Percentiles rank a stretch among this genome's conserved stretches.
These are phyloP conservation scores for Drosophila siamana DNA, from an alignment of 2,888 invertebrate species.

Conservation along the genomic window DNA sequence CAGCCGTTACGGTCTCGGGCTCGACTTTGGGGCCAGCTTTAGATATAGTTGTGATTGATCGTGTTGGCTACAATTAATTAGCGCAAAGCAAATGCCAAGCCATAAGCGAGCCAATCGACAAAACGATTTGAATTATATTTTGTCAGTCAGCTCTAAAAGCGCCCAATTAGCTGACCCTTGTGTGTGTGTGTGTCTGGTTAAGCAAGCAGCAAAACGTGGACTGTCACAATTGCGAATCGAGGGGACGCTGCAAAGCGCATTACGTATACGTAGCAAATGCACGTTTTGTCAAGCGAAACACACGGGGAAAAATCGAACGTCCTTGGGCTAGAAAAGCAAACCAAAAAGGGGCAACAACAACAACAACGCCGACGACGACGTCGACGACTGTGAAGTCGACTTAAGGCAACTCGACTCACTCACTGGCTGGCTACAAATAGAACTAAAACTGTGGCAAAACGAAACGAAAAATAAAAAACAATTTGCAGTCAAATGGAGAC, in stretches of 20 bases:
- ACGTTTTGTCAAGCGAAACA: slow-evolving; percentile 59
- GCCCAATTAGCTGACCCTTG: slow-evolving; percentile 52
- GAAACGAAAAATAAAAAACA: slow-evolving; percentile 42
- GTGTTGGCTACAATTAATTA: slow-evolving; percentile 16
- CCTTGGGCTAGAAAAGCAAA: slow-evolving; percentile 63
- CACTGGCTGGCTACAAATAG: slow-evolving; percentile 27
- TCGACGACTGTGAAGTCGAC: slow-evolving; percentile 10
- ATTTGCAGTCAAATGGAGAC: slow-evolving; percentile 55
- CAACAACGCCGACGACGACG: neutral
- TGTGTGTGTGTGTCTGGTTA: too few species aligned
- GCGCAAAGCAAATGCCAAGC: neutral
- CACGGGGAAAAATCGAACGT: slow-evolving; percentile 78
- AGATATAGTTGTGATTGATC: slow-evolving; percentile 43
- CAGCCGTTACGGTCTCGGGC: slow-evolving; percentile 21
- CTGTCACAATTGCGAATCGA: slow-evolving; percentile 54
- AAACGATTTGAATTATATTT: neutral
- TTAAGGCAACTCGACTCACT: too few species aligned
- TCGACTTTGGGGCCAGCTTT: slow-evolving; percentile 30
- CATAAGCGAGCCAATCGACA: neutral
- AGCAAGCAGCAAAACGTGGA: slow-evolving; percentile 44
- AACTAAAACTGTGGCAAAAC: slow-evolving; percentile 3
- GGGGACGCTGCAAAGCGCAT: slow-evolving; percentile 14
- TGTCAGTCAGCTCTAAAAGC: slow-evolving; percentile 19
- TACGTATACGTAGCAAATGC: slow-evolving; percentile 47
- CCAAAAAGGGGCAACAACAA: neutral